A percentile compares a stretch with the other conserved stretches of the same genome.
Evolutionary conservation across 2,888 invertebrate genomes (phyloP).

Genomic region (Capitulum mitella): DNA sequence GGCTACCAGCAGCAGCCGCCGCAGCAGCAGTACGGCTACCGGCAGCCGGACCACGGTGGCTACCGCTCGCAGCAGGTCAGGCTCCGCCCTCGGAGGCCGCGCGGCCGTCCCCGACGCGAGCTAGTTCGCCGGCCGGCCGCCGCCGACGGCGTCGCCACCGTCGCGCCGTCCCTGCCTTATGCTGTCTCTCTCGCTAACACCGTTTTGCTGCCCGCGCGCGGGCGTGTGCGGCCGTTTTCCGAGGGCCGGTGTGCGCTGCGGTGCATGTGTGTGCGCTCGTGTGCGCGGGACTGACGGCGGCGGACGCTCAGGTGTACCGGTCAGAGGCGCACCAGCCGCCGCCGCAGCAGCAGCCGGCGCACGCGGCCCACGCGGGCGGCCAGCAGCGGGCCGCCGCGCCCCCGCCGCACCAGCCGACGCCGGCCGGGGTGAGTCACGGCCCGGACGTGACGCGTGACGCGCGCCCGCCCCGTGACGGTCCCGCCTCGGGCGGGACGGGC

Average conservation of each 20-base stretch:
- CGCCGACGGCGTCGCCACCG: too few relatives aligned
- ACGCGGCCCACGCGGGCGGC: neutral
- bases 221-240: too few relatives aligned
- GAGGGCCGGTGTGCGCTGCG: too few relatives aligned
- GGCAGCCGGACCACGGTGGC: neutral
- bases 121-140: too few relatives aligned
- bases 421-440: neutral
- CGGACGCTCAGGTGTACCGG: neutral
- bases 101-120: neutral
- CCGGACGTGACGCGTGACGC: too few relatives aligned
- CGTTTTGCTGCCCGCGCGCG: too few relatives aligned
- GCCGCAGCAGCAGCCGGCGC: neutral
- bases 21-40: constrained; percentile 13
- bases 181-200: too few relatives aligned
- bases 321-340: neutral
- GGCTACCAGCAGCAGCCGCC: neutral
- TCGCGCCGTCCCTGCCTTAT: too few relatives aligned
- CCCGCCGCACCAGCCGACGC: neutral
- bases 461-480: too few relatives aligned
- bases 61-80: constrained; percentile 18
- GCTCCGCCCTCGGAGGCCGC: neutral
- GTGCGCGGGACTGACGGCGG: too few relatives aligned
- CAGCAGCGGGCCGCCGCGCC: constrained; percentile 1
- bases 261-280: too few relatives aligned
- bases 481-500: too few relatives aligned